Evolutionary conservation across 1,140 invertebrate species (phyloP), one percentile per base, ranked within the genome.

Genomic region (Neodiprion virginianus): DNA sequence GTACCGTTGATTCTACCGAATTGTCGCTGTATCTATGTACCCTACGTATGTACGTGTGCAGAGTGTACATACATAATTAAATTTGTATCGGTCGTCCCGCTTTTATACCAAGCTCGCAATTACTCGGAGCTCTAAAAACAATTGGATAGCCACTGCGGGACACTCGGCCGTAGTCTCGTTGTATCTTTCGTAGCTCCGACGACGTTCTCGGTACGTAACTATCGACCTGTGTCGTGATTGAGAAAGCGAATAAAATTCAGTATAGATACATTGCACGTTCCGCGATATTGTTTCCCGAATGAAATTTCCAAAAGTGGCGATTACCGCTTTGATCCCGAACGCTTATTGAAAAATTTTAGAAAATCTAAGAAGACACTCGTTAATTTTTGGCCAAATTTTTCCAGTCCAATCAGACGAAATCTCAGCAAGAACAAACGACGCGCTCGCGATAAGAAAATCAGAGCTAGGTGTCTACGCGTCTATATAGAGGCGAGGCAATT

Each of bases 401-500:
- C 17, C 5, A 4, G 28, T 40, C 28, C 28, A 40, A 40, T 40
- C 5, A 40, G 28, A 40, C 0, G 28, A 40, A 40, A 40, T 40
- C 28, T 40, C 28, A 40, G 28, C 2, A 40, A 40, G 28, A 40
- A 5, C 28, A 40, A 40, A 40, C 28, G 5, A 40, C 28, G 28
- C 28, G 5, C 1, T 21, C 17, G 1, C 17, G 17, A 5, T 14
- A 7, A 65, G 17, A 17, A 65, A 14, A 14, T 14, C 17, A 65
- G 61, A 65, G 12, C 12, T 65, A 65, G 12, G 61, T 65, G 17
- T 0, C 12, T 21, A 65, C 7, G 7, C 7, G 61, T 65, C 1
- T 65, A 65, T 21, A 7, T 65, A 65, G 1, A 65, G 68, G 28
- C 28, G 28, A 12, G 77, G 72, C 77, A 76, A 71, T 66, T 75